Base-by-base conservation (phyloP, 2,797 vertebrate species). In the Myotis myotis region DNA sequence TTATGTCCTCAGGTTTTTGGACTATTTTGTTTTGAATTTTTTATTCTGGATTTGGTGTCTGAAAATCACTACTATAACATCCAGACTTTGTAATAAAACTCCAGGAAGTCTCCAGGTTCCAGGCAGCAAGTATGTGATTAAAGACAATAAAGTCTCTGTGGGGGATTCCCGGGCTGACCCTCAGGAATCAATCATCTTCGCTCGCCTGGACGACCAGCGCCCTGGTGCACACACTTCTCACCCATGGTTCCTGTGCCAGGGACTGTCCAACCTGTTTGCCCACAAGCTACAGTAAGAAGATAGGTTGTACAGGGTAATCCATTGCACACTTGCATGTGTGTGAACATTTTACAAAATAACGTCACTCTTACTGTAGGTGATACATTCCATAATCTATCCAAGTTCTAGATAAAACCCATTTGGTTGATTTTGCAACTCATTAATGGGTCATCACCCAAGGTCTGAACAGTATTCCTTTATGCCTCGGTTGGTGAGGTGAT, bases 1-100 rank as follows among this genome's bases (percentile, higher is more conserved):
- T 74, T 74, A 6, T 1, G 23, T 78, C 38, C 55, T 33, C 53
- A 10, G 66, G 22, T 62, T 72, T 38, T 19, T 7, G 36, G 12
- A 51, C 41, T 76, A 6, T 84, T 89, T 82, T 47, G 33, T 55
- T 96, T 87, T 82, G 51, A 51, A 53, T 51, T 91, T 89, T 81
- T 82, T 8, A 33, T 82, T 82, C 64, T 80, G 51, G 57, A 74
- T 60, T 78, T 93, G 51, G 9, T 78, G 3, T 74, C 72, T 62
- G 25, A 74, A 92, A 84, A 55, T 83, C 55, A n/a, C 33, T 55
- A 16, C 68, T 85, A 30, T 1, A 23, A 3, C 84, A 5, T 78
- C 28, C 87, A 55, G 38, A 53, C 55, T 78, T 82, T 16, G 16
- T 60, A 44, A 51, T 71, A 60, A 90, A 86, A 79, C 71, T 41